Evolutionary conservation across 2,113 vertebrate species (phyloP).

Genomic region (Turnix velox): DNA sequence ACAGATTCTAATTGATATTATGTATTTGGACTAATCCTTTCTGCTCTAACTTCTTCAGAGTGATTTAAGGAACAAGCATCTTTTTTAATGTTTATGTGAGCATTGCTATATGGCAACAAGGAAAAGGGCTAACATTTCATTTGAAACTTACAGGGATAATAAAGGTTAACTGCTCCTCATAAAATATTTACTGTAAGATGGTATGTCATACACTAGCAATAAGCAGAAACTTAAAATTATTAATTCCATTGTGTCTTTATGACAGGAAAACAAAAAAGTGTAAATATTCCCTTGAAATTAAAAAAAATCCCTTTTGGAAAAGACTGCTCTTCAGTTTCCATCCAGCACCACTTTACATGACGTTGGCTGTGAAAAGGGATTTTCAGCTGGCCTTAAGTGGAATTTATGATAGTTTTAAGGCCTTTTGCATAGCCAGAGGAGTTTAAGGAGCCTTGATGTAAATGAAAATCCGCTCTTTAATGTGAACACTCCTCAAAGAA

Average conservation of each 20-base stretch:
- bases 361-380: background rate
- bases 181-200: background rate
- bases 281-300: background rate
- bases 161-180: background rate
- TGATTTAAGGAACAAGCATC: background rate
- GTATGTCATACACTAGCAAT: background rate
- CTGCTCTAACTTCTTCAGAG: background rate
- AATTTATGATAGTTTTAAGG: slow-evolving; percentile 22
- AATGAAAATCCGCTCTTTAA: slow-evolving; percentile 51
- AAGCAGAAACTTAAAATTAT: background rate
- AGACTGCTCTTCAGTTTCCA: background rate
- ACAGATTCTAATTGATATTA: background rate
- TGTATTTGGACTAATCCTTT: background rate
- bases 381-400: background rate
- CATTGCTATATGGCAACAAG: background rate
- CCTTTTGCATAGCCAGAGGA: background rate
- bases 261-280: background rate
- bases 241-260: background rate
- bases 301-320: background rate
- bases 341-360: background rate
- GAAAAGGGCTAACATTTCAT: background rate
- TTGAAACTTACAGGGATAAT: background rate
- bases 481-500: slow-evolving; percentile 25
- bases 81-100: background rate
- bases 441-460: background rate